A percentile compares a stretch with the other conserved stretches of the same genome.
Conservation (phyloP, 1,140 invertebrate genomes). For the Caligus rogercresseyi region DNA sequence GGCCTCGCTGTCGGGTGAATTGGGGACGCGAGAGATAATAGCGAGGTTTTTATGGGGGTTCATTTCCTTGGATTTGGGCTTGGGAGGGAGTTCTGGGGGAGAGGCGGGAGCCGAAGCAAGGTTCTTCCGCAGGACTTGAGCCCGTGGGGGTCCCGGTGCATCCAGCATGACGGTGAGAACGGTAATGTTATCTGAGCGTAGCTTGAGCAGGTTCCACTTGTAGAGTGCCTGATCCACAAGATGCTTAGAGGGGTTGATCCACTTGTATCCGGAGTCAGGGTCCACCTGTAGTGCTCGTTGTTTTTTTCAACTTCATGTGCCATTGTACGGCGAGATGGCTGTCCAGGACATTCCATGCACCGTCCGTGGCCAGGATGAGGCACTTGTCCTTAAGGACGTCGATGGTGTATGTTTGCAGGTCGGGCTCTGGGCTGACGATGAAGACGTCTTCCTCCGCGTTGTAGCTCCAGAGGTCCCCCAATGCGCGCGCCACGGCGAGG, state of each 20-base stretch:
- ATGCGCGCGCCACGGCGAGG: conserved; percentile 75
- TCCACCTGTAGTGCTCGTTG: conserved; percentile 43
- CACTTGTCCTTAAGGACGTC: conserved; percentile 60
- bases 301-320: conserved; percentile 61
- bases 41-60: not conserved
- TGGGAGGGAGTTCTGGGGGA: not conserved
- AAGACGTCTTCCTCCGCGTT: conserved; percentile 73
- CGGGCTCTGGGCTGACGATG: conserved; percentile 90
- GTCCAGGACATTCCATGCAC: conserved; percentile 85
- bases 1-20: not conserved
- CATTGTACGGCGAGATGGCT: conserved; percentile 61
- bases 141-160: conserved; percentile 56
- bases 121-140: conserved; percentile 24
- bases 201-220: conserved; percentile 43
- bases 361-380: conserved; percentile 86
- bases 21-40: not conserved
- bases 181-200: conserved; percentile 85
- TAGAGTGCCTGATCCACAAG: conserved; percentile 69
- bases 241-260: conserved; percentile 75
- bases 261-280: conserved; percentile 29
- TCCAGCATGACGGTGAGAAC: conserved; percentile 82
- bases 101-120: not conserved
- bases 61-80: not conserved
- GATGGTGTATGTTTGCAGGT: conserved; percentile 68
- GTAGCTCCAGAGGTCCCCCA: conserved; percentile 94